These are phyloP conservation scores for Eristalis pertinax DNA, from an alignment of 2,888 invertebrate genomes.

Conservation along the genomic window DNA sequence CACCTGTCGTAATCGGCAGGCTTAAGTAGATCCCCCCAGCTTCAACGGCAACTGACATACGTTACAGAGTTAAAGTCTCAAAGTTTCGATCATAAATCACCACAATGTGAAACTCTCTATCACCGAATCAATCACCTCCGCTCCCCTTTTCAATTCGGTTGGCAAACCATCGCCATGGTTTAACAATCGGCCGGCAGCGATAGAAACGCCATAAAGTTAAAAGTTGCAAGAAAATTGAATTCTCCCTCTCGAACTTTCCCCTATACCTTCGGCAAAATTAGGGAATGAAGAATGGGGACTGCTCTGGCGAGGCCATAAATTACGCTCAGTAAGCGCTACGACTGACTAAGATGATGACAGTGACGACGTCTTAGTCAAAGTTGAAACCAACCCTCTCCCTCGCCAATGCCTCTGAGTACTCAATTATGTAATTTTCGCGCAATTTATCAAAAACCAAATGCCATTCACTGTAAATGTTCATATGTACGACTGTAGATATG, in stretches of 20 bases:
- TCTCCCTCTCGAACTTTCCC: neutral
- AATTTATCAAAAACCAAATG: neutral
- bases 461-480: neutral
- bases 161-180: neutral
- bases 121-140: neutral
- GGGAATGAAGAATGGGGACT: neutral
- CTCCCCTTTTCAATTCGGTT: neutral
- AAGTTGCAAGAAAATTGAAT: constrained; percentile 1
- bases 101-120: neutral
- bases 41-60: neutral
- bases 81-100: constrained; percentile 2
- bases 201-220: neutral
- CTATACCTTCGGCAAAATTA: neutral
- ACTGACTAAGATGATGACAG: neutral
- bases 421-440: constrained; percentile 1
- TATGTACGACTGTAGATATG: neutral
- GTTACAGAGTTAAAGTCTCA: neutral
- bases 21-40: neutral
- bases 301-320: neutral
- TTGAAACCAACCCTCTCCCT: neutral
- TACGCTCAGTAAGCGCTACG: neutral
- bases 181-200: neutral
- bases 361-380: constrained; percentile 1
- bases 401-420: neutral
- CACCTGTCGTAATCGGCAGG: neutral